A percentile compares a stretch with the other conserved stretches of the same genome.
These are phyloP conservation scores for Sebastes goodei DNA, from an alignment of 2,797 vertebrate species.

Conservation along the genomic window DNA sequence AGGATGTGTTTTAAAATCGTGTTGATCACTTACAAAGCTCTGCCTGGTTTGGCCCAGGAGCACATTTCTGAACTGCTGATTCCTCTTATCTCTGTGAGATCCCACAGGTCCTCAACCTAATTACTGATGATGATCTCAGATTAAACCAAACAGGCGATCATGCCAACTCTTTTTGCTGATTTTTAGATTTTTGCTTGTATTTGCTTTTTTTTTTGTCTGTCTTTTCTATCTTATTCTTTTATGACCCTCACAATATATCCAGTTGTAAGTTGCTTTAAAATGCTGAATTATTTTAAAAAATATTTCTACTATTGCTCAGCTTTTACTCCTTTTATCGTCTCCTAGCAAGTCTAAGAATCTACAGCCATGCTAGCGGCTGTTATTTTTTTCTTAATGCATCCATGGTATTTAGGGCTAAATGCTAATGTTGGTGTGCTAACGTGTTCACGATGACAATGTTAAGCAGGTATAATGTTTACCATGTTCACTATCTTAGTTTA, in stretches of 20 bases:
- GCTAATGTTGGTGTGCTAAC: not conserved
- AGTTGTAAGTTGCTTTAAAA: not conserved
- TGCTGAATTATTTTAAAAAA: not conserved
- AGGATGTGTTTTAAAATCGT: slow-evolving; percentile 28
- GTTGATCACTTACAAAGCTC: slow-evolving; percentile 41
- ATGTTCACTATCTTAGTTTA: not conserved
- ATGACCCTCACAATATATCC: not conserved
- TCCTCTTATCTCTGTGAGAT: slow-evolving; percentile 15
- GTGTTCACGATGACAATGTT: not conserved
- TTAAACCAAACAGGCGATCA: not conserved
- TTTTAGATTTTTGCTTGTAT: not conserved
- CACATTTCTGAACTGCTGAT: slow-evolving; percentile 43
- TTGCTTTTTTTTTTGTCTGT: not conserved
- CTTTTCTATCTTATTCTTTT: not conserved
- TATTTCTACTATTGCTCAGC: not conserved
- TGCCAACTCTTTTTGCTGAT: not conserved
- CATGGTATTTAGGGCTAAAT: not conserved
- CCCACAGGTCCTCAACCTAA: slow-evolving; percentile 21
- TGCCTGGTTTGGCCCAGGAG: not conserved
- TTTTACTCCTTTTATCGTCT: not conserved
- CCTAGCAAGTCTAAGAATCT: not conserved
- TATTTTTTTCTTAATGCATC: not conserved
- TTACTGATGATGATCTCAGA: slow-evolving; percentile 10
- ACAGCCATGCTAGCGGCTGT: not conserved
- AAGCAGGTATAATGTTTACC: not conserved